Base-by-base conservation (phyloP, 1,140 invertebrate species). In the Zaprionus ghesquierei region DNA sequence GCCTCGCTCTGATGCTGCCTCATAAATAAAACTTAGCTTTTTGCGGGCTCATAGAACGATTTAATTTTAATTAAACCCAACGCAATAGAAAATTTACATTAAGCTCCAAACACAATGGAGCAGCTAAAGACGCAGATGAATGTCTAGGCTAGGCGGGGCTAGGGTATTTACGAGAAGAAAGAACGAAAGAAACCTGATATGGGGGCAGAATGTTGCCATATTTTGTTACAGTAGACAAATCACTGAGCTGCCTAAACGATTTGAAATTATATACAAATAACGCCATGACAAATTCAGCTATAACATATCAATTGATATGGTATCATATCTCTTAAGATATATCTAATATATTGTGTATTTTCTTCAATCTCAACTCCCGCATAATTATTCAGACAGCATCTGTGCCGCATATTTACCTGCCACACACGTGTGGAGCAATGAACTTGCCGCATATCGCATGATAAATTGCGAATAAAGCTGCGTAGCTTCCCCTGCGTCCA, bases 401-500 rank as follows among this genome's bases (percentile, higher is more conserved):
- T 20, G 9, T 51, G 23, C 23, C 20, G n/a, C 50, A 59, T n/a
- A 50, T 62, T 38, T 18, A 51, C 23, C 46, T 51, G 31, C 33
- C 50, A 15, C 31, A 12, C 20, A 59, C 25, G 62, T 65, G 53
- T 6, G n/a, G 49, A n/a, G 20, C 13, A 51, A 41, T 71, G 46
- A 71, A 71, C 69, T 50, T 51, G 44, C 18, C 41, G 54, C 29
- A 64, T 56, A 50, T 50, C 31, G 20, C 27, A 60, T 62, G 75
- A 72, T 65, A 69, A 77, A 69, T 54, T 50, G 27, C 58, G 65
- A 70, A 75, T 85, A 68, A 71, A 77, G 55, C 77, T 85, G 70
- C 70, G 69, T 64, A 77, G 72, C 61, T 49, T 46, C 68, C 49
- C 41, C 61, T 54, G 13, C 23, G n/a, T n/a, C n/a, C 38, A 25